These are phyloP conservation scores for Smithornis capensis DNA, from an alignment of 2,113 vertebrate genomes.

Conservation along the genomic window DNA sequence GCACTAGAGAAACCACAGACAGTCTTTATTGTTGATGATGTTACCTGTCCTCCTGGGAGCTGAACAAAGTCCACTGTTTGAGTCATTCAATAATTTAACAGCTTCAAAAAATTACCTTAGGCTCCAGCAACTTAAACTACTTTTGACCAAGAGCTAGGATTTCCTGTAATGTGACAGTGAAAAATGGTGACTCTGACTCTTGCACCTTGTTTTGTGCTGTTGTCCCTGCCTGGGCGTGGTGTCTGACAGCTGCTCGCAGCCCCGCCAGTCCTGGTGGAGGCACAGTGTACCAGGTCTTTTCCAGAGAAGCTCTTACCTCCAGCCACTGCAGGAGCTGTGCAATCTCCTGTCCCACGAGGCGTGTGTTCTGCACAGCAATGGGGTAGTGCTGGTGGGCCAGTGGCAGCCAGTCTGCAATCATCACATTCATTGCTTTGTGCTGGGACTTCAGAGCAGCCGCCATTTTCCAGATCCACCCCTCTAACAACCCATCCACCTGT, in stretches of 20 bases:
- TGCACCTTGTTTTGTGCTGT: neutral
- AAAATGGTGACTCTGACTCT: neutral
- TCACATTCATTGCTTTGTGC: constrained; percentile 75
- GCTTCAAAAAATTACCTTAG: neutral
- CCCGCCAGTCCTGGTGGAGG: neutral
- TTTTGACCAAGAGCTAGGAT: neutral
- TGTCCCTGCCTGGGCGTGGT: neutral
- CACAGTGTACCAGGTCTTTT: neutral
- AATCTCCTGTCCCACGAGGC: constrained; percentile 84
- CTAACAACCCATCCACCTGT: constrained; percentile 85
- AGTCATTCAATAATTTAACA: constrained; percentile 9
- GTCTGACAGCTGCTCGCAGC: neutral
- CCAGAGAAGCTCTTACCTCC: constrained; percentile 76
- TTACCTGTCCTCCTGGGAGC: neutral
- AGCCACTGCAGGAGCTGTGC: constrained; percentile 83
- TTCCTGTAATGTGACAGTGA: neutral
- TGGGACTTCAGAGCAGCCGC: constrained; percentile 77
- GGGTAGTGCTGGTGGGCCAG: constrained; percentile 86
- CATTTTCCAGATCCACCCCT: constrained; percentile 86
- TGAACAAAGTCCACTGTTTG: neutral
- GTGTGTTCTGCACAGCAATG: constrained; percentile 82
- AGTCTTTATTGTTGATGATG: neutral
- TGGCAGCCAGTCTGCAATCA: constrained; percentile 85
- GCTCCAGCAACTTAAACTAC: neutral
- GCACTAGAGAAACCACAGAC: neutral